Percentiles rank a stretch among this genome's conserved stretches.
Evolutionary conservation across 2,113 vertebrate species (phyloP).

Genomic region (Erythrolamprus reginae): DNA sequence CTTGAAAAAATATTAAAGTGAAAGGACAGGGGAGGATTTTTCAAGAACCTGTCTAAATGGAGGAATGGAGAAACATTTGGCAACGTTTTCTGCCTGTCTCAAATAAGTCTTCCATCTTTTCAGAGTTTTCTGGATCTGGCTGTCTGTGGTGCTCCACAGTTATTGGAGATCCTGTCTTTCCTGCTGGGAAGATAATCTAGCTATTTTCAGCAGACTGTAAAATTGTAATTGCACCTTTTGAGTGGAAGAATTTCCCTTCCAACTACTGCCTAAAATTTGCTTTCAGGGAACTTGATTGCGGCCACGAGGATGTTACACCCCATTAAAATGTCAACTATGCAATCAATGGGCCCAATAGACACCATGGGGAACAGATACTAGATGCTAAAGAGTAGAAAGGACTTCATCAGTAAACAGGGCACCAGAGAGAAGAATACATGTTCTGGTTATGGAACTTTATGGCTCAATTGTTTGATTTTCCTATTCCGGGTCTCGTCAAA

Average conservation of each 20-base stretch:
- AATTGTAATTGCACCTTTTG: slow-evolving; percentile 36
- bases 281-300: neutral
- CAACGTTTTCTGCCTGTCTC: slow-evolving; percentile 31
- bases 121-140: slow-evolving; percentile 44
- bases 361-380: neutral
- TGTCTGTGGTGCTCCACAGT: slow-evolving; percentile 25
- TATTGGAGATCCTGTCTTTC: slow-evolving; percentile 44
- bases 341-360: neutral
- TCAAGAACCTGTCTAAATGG: slow-evolving; percentile 14
- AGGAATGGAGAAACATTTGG: slow-evolving; percentile 22
- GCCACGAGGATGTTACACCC: slow-evolving; percentile 11
- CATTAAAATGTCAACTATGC: slow-evolving; percentile 18
- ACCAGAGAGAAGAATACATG: slow-evolving; percentile 11
- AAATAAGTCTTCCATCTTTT: slow-evolving; percentile 46
- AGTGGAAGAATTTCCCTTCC: slow-evolving; percentile 31
- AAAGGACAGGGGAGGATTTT: neutral
- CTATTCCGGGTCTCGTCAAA: neutral
- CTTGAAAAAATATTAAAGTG: slow-evolving; percentile 1
- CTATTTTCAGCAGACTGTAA: slow-evolving; percentile 43
- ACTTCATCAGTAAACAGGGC: neutral
- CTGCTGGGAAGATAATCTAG: slow-evolving; percentile 10
- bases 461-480: neutral
- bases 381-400: neutral
- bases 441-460: neutral
- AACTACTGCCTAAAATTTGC: slow-evolving; percentile 30